phyloP scores from a whole-genome alignment of 2,888 invertebrate genomes.

The Macaria notata region DNA sequence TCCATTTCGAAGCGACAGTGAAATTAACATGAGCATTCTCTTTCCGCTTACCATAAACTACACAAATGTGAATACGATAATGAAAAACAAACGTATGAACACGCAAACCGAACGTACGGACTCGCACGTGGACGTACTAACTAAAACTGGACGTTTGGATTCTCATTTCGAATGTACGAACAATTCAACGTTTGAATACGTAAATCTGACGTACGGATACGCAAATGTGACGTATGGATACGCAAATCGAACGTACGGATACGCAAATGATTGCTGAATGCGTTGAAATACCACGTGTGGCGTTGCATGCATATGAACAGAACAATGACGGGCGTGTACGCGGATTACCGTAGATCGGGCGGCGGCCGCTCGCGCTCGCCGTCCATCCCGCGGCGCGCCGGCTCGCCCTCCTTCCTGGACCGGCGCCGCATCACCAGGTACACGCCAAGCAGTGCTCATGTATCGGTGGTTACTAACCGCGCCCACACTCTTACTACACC shows the following conservation, averaged over 20 bases:
- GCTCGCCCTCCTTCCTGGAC: constrained; percentile 97
- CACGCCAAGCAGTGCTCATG: constrained; percentile 29
- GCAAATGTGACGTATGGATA: neutral
- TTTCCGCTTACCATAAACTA: constrained; percentile 24
- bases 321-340: constrained; percentile 80
- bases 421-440: constrained; percentile 97
- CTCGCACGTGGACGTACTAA: neutral
- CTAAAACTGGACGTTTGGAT: too few species aligned
- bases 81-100: constrained; percentile 13
- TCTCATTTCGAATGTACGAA: too few species aligned
- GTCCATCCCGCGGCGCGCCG: constrained; percentile 95
- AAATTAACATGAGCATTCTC: constrained; percentile 24
- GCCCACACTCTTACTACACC: too few species aligned
- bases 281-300: constrained; percentile 38
- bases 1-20: constrained; percentile 8
- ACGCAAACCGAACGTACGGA: constrained; percentile 5
- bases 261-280: constrained; percentile 7
- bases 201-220: neutral
- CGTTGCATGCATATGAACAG: constrained; percentile 42
- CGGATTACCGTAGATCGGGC: constrained; percentile 78
- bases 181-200: too few species aligned
- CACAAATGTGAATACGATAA: constrained; percentile 31
- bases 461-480: neutral
- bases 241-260: constrained; percentile 5
- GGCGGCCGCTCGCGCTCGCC: constrained; percentile 83